A percentile compares a stretch with the other conserved stretches of the same genome.
Evolutionary conservation across 2,113 vertebrate genomes (phyloP).

Genomic region (Gymnorhina tibicen): DNA sequence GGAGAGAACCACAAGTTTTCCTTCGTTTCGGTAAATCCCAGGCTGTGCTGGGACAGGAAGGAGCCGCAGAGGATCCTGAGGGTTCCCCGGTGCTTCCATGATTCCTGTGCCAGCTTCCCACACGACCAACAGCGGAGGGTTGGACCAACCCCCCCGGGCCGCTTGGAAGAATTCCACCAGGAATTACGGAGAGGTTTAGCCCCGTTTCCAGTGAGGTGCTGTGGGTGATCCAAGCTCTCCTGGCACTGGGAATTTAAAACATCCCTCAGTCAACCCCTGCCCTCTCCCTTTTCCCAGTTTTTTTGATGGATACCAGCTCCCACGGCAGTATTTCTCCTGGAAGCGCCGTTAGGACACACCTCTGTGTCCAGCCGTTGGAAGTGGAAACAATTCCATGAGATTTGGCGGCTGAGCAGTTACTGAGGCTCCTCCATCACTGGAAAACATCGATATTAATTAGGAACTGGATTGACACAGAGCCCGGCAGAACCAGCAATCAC

Average conservation of each 20-base stretch:
- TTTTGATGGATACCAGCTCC: neutral
- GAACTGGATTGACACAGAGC: neutral
- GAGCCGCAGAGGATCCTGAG: neutral
- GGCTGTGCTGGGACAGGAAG: neutral
- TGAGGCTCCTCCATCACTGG: neutral
- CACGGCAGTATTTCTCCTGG: neutral
- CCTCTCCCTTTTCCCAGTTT: neutral
- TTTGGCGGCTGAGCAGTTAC: neutral
- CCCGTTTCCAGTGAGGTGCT: neutral
- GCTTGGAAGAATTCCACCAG: neutral
- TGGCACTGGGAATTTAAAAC: neutral
- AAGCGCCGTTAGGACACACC: neutral
- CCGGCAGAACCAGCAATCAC: neutral
- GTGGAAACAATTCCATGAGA: neutral
- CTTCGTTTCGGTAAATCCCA: no score
- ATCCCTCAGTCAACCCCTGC: neutral
- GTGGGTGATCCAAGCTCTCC: neutral
- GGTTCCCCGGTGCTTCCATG: fast-evolving
- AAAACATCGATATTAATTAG: neutral
- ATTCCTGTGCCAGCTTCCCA: neutral
- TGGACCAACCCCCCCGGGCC: neutral
- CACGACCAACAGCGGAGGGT: fast-evolving
- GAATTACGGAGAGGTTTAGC: neutral
- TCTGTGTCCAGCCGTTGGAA: neutral
- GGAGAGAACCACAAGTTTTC: neutral